phyloP scores from a whole-genome alignment of 2,797 vertebrate genomes.

The Coregonus suidteri region DNA sequence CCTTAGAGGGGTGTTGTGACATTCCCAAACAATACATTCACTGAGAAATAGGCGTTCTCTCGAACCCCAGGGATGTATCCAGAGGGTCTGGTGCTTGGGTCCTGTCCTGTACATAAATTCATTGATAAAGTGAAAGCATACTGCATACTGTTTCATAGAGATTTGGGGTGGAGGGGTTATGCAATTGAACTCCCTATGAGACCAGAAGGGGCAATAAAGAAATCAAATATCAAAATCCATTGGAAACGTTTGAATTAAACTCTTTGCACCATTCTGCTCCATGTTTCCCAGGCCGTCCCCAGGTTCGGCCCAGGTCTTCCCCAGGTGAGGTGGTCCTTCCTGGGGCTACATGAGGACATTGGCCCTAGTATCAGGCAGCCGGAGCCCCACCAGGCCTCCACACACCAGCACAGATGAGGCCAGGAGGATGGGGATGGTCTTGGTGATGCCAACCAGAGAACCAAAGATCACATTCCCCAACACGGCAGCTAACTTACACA shows the following conservation, averaged over 20 bases:
- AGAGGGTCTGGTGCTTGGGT: background rate
- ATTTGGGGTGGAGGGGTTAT: constrained; percentile 1
- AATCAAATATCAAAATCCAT: constrained; percentile 28
- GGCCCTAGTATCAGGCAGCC: constrained; percentile 91
- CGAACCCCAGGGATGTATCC: background rate
- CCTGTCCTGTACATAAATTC: background rate
- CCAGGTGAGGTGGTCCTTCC: constrained; percentile 16
- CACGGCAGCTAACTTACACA: constrained; percentile 93
- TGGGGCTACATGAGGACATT: constrained; percentile 93
- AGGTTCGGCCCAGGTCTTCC: constrained; percentile 31
- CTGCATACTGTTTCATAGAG: background rate
- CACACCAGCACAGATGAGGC: constrained; percentile 93
- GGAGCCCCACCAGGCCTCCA: constrained; percentile 89
- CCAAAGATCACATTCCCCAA: constrained; percentile 95
- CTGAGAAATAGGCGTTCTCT: constrained; percentile 25
- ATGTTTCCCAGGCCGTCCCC: too few relatives aligned
- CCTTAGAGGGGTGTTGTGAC: background rate
- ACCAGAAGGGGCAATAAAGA: constrained; percentile 1
- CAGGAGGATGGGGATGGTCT: constrained; percentile 93
- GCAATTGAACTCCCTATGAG: constrained; percentile 14
- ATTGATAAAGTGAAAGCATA: background rate
- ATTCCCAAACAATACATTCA: constrained; percentile 34
- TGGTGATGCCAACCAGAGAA: constrained; percentile 93
- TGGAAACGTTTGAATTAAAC: constrained; percentile 55
- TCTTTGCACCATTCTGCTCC: constrained; percentile 47